phyloP scores from a whole-genome alignment of 2,113 vertebrate genomes.

The Cyrtonyx montezumae region DNA sequence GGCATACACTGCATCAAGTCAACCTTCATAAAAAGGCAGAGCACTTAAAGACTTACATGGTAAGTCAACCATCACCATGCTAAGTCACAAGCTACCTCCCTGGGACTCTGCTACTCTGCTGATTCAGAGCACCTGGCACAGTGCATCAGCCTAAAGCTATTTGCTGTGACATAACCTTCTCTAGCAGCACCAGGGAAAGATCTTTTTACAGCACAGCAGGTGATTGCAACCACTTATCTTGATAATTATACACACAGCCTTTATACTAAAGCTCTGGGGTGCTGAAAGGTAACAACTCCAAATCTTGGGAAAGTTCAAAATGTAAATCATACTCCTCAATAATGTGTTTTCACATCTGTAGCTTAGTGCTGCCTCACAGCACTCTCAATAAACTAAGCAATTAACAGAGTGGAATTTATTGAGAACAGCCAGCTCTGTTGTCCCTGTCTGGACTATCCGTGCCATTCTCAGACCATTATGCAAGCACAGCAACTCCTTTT shows the following conservation, averaged over 20 bases:
- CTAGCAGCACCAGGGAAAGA: neutral
- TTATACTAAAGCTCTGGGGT: neutral
- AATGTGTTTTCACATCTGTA: fast-evolving
- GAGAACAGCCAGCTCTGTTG: neutral
- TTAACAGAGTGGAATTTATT: neutral
- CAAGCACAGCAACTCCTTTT: neutral
- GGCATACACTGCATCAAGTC: neutral
- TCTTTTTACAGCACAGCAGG: neutral
- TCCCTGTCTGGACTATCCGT: neutral
- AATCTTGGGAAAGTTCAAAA: neutral
- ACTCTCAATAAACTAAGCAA: neutral
- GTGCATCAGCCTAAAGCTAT: neutral
- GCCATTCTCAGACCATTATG: neutral
- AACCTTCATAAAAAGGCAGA: neutral
- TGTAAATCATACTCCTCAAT: neutral
- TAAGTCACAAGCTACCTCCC: neutral
- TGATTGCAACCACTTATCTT: neutral
- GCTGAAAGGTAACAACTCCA: neutral
- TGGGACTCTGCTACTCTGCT: neutral
- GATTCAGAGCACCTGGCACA: neutral
- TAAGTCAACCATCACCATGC: neutral
- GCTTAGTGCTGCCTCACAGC: neutral
- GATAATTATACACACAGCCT: neutral
- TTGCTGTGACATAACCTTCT: neutral
- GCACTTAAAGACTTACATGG: neutral